phyloP scores from a whole-genome alignment of 2,797 vertebrate species.

The Thunnus albacares region DNA sequence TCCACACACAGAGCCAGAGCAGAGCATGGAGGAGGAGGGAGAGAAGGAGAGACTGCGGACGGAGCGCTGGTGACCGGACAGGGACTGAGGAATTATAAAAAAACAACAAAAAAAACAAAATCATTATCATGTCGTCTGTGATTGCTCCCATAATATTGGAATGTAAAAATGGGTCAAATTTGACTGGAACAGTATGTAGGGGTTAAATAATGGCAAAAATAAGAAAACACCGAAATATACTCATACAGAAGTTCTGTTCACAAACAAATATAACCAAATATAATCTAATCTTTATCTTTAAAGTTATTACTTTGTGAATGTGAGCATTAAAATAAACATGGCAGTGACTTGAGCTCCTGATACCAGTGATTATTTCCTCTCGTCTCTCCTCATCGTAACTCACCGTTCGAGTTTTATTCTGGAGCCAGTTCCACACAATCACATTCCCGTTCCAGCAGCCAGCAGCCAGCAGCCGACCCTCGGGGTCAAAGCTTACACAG shows the following conservation, averaged over 20 bases:
- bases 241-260: no score
- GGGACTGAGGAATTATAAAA: slow-evolving; percentile 73
- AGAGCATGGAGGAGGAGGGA: slow-evolving; percentile 83
- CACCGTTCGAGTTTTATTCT: slow-evolving; percentile 70
- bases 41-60: slow-evolving; percentile 88
- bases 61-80: slow-evolving; percentile 82
- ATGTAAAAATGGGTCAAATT: no score
- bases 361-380: no score
- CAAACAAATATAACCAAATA: no score
- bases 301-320: not conserved
- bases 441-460: slow-evolving; percentile 90
- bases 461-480: slow-evolving; percentile 83
- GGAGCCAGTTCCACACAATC: slow-evolving; percentile 85
- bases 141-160: no score
- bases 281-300: not conserved
- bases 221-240: no score
- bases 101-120: not conserved
- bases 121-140: no score
- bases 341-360: no score
- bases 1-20: slow-evolving; percentile 86
- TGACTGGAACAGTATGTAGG: no score
- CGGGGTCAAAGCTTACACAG: slow-evolving; percentile 88
- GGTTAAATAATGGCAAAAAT: no score
- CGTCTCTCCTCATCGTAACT: slow-evolving; percentile 34
- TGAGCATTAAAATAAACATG: not conserved